These are phyloP conservation scores for Holocentrus rufus DNA, from an alignment of 2,797 vertebrate species.

Conservation along the genomic window DNA sequence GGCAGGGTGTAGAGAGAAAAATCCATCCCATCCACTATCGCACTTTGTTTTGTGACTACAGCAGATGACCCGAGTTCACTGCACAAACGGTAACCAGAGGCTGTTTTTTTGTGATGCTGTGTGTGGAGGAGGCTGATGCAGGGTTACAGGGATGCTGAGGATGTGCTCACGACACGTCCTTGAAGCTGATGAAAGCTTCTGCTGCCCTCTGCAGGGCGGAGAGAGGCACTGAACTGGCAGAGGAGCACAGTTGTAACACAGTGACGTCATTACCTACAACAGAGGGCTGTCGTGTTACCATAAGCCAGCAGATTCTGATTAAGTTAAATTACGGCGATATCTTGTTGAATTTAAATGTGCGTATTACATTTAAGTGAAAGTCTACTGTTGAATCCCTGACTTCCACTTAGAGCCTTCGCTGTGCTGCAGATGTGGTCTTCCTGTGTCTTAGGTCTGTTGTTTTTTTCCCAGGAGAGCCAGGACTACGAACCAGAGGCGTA, in stretches of 20 bases:
- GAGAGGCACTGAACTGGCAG: constrained; percentile 32
- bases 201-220: constrained; percentile 77
- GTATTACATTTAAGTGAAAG: constrained; percentile 21
- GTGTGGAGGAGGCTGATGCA: constrained; percentile 50
- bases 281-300: constrained; percentile 9
- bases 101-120: constrained; percentile 30
- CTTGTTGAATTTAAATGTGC: background rate
- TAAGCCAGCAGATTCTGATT: constrained; percentile 28
- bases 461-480: constrained; percentile 87
- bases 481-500: constrained; percentile 99
- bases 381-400: constrained; percentile 4
- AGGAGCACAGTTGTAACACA: constrained; percentile 8
- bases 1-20: constrained; percentile 13
- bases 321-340: background rate
- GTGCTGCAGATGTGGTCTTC: constrained; percentile 15
- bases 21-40: constrained; percentile 13
- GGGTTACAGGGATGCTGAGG: constrained; percentile 42
- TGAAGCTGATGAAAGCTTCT: constrained; percentile 47
- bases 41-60: constrained; percentile 24
- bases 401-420: constrained; percentile 9
- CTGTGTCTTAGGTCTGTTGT: constrained; percentile 8
- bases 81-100: constrained; percentile 18
- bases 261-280: constrained; percentile 60
- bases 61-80: constrained; percentile 29
- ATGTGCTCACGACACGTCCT: constrained; percentile 63